phyloP scores from a whole-genome alignment of 2,113 vertebrate genomes.

The Vulpes vulpes region DNA sequence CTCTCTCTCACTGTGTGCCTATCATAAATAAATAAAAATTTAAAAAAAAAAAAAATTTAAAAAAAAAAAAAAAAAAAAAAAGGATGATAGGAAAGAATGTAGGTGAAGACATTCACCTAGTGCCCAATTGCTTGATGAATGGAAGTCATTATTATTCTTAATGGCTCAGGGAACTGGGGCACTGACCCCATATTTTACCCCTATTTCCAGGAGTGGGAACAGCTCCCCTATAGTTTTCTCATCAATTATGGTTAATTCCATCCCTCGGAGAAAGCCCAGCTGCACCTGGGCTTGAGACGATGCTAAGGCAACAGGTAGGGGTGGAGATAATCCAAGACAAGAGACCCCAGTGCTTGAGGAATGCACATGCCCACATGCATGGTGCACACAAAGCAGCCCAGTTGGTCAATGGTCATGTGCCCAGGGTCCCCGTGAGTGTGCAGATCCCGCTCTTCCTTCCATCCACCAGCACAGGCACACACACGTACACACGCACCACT shows the following conservation, averaged over 20 bases:
- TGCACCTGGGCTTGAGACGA: background rate
- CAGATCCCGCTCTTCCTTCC: background rate
- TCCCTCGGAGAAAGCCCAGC: background rate
- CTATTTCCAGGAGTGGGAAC: background rate
- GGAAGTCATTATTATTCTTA: constrained; percentile 46
- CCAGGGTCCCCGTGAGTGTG: background rate
- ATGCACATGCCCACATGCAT: no score
- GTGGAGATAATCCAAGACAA: background rate
- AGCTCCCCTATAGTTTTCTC: background rate
- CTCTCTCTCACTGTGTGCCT: no score
- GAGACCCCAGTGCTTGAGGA: accelerated
- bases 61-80: no score
- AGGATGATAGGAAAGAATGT: constrained; percentile 41
- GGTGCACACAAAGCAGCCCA: accelerated
- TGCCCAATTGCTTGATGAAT: constrained; percentile 65
- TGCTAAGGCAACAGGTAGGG: background rate
- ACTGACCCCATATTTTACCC: background rate
- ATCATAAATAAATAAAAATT: no score
- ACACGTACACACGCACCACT: background rate
- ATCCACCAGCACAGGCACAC: background rate
- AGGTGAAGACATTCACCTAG: background rate
- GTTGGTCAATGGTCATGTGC: accelerated
- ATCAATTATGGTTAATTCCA: background rate
- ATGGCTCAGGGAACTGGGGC: constrained; percentile 1
- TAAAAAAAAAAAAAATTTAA: no score